A percentile compares a stretch with the other conserved stretches of the same genome.
phyloP scores from a whole-genome alignment of 2,113 vertebrate genomes.

The Dipodomys ordii region DNA sequence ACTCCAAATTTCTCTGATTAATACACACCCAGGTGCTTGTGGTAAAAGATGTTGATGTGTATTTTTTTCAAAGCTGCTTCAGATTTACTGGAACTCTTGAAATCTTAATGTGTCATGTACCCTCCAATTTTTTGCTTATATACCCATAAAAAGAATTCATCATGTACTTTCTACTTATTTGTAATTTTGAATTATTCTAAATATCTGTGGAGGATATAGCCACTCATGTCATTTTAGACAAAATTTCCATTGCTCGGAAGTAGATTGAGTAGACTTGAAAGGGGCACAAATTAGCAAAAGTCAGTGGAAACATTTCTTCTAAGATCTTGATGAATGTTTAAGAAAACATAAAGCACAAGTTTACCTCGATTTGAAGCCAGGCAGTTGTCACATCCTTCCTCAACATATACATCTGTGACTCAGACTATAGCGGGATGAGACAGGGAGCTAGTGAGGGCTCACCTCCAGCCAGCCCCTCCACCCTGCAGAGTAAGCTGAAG shows the following conservation, averaged over 20 bases:
- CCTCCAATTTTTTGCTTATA: neutral
- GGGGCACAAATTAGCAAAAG: neutral
- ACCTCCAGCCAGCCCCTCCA: neutral
- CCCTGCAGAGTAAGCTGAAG: neutral
- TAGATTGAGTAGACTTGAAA: neutral
- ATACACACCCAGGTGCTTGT: neutral
- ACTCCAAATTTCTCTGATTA: neutral
- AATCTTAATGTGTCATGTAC: neutral
- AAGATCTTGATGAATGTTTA: neutral
- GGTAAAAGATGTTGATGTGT: neutral
- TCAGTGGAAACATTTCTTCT: slow-evolving; percentile 7
- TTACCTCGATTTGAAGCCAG: neutral
- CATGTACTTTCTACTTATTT: neutral
- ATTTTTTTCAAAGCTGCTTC: neutral
- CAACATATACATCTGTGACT: neutral
- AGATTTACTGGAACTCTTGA: neutral
- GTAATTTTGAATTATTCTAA: neutral
- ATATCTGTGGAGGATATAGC: neutral
- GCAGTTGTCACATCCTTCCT: neutral
- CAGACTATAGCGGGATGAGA: neutral
- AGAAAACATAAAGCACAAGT: slow-evolving; percentile 13
- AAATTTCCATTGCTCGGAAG: neutral
- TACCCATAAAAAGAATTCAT: neutral
- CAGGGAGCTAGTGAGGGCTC: too few relatives aligned
- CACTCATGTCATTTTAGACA: neutral